Base-by-base conservation (phyloP, 2,888 invertebrate genomes). In the Tiphia femorata region DNA sequence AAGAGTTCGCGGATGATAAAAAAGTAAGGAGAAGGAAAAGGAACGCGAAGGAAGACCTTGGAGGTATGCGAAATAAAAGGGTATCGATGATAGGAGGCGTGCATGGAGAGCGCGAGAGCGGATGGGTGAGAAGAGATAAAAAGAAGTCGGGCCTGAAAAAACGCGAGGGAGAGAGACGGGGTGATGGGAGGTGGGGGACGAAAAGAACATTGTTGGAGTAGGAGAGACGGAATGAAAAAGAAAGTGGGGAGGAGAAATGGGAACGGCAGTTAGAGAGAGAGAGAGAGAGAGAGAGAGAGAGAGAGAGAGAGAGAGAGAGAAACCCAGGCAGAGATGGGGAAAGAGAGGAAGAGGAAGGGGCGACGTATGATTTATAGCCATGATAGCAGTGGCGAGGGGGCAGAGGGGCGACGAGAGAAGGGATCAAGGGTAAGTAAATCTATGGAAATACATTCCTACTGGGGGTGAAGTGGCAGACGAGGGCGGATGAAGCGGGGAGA, bases 401-500 rank as follows among this genome's bases (percentile, higher is more conserved):
- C 6, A 25, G 25, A 25, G 25, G 8, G 25, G 8, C 5, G 8
- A 8, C 5, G 25, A 25, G 25, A 25, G 38, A 38, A n/a, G 20
- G 38, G 20, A 20, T 20, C 47, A 10, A 46, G 30, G 19, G 33
- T 40, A 44, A 44, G 53, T 46, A 72, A 72, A 69, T 72, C 53
- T 70, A 70, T 70, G 72, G 70, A 72, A 73, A 72, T 70, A 61
- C 69, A 70, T 72, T 69, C 70, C 52, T 53, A 38, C 21, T 29
- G 23, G 14, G 20, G 10, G 20, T n/a, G 38, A 38, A 38, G n/a
- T 10, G 17, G n/a, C 20, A 20, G 38, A 3, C 17, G 10, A 38
- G 20, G 20, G 20, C 17, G 8, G 8, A 8, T 33, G 16, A 33
- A 10, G 16, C 14, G 6, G 33, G n/a, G n/a, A n/a, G n/a, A 38